Percentiles rank a stretch among this genome's conserved stretches.
Evolutionary conservation across 2,797 vertebrate species (phyloP).

Genomic region (Balearica regulorum): DNA sequence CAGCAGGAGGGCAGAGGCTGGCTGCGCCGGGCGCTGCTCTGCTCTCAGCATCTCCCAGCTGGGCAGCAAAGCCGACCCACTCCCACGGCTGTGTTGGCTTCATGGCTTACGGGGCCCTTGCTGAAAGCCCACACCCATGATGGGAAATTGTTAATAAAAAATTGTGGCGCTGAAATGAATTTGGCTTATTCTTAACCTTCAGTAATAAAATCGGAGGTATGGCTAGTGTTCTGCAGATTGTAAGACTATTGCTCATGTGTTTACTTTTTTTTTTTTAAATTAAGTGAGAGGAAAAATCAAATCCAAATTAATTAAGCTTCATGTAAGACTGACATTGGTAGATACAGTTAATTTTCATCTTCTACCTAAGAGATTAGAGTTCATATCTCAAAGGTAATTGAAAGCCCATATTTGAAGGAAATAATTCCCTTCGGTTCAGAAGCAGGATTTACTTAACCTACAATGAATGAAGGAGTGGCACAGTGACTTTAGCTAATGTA

Average conservation of each 20-base stretch:
- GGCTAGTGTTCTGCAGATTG: neutral
- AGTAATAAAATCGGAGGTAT: neutral
- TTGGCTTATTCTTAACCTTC: neutral
- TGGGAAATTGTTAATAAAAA: neutral
- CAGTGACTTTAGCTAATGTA: conserved; percentile 63
- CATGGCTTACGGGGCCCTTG: neutral
- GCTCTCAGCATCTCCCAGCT: neutral
- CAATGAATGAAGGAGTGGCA: conserved; percentile 35
- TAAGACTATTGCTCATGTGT: neutral
- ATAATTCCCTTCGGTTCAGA: conserved; percentile 39
- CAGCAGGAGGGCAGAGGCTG: neutral
- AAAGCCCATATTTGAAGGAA: conserved; percentile 44
- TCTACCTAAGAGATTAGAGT: conserved; percentile 10
- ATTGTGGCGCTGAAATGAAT: neutral
- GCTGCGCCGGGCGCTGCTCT: accelerated
- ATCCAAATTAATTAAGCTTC: conserved; percentile 55
- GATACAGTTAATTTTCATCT: conserved; percentile 42
- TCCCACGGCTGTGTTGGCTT: neutral
- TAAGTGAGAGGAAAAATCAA: neutral
- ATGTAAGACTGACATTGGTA: neutral
- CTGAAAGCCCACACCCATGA: neutral
- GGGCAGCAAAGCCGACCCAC: neutral
- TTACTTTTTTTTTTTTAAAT: neutral
- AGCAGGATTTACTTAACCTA: conserved; percentile 62
- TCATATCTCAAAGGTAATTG: conserved; percentile 58